A percentile compares a stretch with the other conserved stretches of the same genome.
Evolutionary conservation across 2,888 invertebrate species (phyloP).

Genomic region (Cenopis cana): DNA sequence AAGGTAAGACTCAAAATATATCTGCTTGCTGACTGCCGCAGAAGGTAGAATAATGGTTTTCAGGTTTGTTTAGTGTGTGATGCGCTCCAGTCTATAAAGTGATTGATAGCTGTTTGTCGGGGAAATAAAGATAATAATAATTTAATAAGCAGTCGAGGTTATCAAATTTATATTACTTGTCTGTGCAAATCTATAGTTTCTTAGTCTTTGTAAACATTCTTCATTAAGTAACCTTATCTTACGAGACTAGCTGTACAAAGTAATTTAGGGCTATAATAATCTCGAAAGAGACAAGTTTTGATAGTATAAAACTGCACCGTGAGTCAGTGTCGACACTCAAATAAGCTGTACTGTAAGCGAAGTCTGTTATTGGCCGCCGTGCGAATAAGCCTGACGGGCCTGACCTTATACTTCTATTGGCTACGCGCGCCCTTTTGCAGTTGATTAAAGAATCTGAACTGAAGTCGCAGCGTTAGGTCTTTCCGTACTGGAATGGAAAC

Average conservation of each 20-base stretch:
- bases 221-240: no score
- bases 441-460: constrained; percentile 98
- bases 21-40: no score
- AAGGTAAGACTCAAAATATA: no score
- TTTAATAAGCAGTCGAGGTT: no score
- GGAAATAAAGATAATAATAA: no score
- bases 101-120: no score
- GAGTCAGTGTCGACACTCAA: constrained; percentile 70
- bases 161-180: no score
- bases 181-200: no score
- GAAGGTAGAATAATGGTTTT: no score
- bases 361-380: constrained; percentile 77
- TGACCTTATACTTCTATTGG: constrained; percentile 87
- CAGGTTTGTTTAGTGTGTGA: no score
- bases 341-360: constrained; percentile 77
- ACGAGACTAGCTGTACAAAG: constrained; percentile 4
- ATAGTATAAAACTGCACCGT: constrained; percentile 71
- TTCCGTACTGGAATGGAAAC: constrained; percentile 94
- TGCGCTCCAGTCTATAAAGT: no score
- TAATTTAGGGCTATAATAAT: background rate
- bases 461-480: constrained; percentile 97
- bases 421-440: constrained; percentile 94
- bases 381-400: constrained; percentile 69
- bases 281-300: background rate
- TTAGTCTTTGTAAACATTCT: no score